A percentile compares a stretch with the other conserved stretches of the same genome.
Evolutionary conservation across 2,797 vertebrate species (phyloP).

Genomic region (Balearica regulorum): DNA sequence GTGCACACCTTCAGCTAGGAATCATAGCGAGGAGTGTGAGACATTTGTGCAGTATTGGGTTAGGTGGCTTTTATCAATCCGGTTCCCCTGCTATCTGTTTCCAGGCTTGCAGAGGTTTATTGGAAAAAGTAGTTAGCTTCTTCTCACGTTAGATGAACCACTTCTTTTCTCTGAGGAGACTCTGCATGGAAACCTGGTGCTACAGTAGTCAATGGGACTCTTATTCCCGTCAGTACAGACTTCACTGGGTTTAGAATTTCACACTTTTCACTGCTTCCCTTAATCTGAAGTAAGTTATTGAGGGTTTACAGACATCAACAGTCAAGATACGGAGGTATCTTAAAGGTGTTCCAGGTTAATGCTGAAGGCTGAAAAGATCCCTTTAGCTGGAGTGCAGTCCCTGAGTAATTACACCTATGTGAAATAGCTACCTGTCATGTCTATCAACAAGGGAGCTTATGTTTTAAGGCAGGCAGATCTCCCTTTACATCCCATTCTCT

Average conservation of each 20-base stretch:
- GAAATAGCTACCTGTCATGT: constrained; percentile 42
- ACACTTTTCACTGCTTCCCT: background rate
- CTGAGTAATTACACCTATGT: background rate
- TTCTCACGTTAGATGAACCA: background rate
- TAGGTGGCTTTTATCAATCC: background rate
- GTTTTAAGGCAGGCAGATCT: background rate
- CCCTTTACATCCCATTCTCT: background rate
- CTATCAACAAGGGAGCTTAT: constrained; percentile 29
- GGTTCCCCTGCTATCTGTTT: background rate
- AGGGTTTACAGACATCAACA: background rate
- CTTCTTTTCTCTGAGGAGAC: background rate
- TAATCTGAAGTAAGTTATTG: background rate
- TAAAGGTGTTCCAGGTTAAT: constrained; percentile 3
- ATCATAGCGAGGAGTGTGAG: background rate
- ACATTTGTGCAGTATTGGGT: background rate
- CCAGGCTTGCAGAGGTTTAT: background rate
- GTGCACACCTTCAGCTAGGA: background rate
- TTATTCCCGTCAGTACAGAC: background rate
- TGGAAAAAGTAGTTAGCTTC: background rate
- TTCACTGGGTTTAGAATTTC: background rate
- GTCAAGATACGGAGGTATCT: background rate
- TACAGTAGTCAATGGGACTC: background rate
- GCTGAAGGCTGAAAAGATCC: background rate
- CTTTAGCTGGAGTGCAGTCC: background rate
- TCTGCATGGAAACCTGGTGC: background rate